Conservation (phyloP, 92 coral and sea anemone species). For the Metridium senile region DNA sequence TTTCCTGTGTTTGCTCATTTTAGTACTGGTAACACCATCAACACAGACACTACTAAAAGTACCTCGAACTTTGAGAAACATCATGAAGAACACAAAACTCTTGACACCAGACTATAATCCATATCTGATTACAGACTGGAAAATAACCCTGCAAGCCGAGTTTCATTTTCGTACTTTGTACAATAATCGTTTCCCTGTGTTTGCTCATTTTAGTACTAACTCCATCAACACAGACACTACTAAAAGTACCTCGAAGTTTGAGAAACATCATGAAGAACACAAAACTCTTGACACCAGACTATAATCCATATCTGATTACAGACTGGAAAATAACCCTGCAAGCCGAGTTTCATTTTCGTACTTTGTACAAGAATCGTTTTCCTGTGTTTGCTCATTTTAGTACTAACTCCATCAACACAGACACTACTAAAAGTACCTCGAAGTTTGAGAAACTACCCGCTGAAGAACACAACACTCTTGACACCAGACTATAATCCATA, state of each 20-base stretch:
- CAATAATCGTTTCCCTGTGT: background rate
- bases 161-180: slow-evolving; percentile 25
- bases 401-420: background rate
- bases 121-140: too few relatives aligned
- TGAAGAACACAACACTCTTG: background rate
- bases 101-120: too few relatives aligned
- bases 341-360: too few relatives aligned
- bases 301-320: too few relatives aligned
- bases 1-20: background rate
- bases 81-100: background rate
- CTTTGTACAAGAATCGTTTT: slow-evolving; percentile 22
- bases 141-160: too few relatives aligned
- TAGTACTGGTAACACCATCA: background rate
- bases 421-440: background rate
- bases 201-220: background rate
- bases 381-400: background rate
- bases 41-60: background rate
- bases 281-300: background rate
- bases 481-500: too few relatives aligned
- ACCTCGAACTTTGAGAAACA: slow-evolving; percentile 1
- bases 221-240: background rate
- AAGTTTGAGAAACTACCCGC: background rate
- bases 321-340: too few relatives aligned
- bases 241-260: background rate
- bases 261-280: background rate